Conservation (phyloP, 1,140 invertebrate genomes). For the Euwallacea fornicatus region DNA sequence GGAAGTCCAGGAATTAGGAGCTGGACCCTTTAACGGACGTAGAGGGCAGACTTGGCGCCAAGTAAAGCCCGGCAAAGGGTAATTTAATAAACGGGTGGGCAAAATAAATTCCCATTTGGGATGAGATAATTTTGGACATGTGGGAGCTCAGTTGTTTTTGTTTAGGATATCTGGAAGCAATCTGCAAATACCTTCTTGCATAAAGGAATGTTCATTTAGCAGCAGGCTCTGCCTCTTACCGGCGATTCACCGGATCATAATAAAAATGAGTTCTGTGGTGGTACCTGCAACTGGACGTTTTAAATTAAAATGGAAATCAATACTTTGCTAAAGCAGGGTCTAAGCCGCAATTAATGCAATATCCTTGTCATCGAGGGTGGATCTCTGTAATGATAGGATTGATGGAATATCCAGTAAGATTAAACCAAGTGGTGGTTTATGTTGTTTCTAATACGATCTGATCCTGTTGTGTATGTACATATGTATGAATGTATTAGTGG, state of each 20-base stretch:
- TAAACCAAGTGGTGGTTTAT: conserved; percentile 20
- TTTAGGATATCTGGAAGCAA: too few relatives aligned
- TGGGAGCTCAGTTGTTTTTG: too few relatives aligned
- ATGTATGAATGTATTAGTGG: background rate
- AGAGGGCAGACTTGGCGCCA: background rate
- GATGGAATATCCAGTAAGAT: conserved; percentile 14
- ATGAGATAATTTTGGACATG: too few relatives aligned
- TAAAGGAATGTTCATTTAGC: too few relatives aligned
- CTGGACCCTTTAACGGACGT: background rate
- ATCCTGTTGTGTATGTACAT: conserved; percentile 10
- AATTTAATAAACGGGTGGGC: conserved; percentile 3
- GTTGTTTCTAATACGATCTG: conserved; percentile 15
- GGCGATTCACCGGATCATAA: too few relatives aligned
- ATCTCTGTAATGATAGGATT: conserved; percentile 11
- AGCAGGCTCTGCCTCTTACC: too few relatives aligned
- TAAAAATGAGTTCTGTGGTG: too few relatives aligned
- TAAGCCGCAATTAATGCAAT: conserved; percentile 18
- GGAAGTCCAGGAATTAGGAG: conserved; percentile 22
- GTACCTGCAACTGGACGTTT: too few relatives aligned
- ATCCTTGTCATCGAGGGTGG: conserved; percentile 12
- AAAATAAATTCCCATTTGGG: conserved; percentile 5
- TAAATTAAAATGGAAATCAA: background rate
- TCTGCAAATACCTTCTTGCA: too few relatives aligned
- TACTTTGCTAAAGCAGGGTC: conserved; percentile 5
- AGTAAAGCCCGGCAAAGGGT: conserved; percentile 9